These are phyloP conservation scores for Amphibalanus amphitrite DNA, from an alignment of 1,140 invertebrate genomes.

Conservation along the genomic window DNA sequence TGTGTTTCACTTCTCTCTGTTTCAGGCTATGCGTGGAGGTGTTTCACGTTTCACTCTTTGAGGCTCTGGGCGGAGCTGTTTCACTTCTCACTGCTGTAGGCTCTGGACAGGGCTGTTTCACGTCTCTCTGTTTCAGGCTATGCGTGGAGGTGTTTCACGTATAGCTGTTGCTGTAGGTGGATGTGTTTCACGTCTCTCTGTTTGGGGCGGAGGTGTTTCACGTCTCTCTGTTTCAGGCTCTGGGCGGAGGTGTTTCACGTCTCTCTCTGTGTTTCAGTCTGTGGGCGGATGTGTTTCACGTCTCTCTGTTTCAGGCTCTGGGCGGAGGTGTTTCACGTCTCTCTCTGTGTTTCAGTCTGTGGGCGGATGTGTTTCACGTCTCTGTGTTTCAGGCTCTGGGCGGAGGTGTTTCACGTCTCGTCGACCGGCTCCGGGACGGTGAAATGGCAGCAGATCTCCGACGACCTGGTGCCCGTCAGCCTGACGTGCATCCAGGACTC, in stretches of 20 bases:
- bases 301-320: conserved; percentile 70
- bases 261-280: conserved; percentile 50
- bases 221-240: too few relatives aligned
- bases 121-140: conserved; percentile 63
- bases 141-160: conserved; percentile 97
- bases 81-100: too few relatives aligned
- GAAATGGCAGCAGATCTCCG: conserved; percentile 93
- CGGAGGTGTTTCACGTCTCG: conserved; percentile 91
- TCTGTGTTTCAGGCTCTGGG: conserved; percentile 59
- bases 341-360: conserved; percentile 20
- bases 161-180: conserved; percentile 27
- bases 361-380: too few relatives aligned
- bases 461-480: conserved; percentile 92
- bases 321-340: conserved; percentile 95
- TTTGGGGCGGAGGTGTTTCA: conserved; percentile 88
- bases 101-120: conserved; percentile 96
- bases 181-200: neutral
- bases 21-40: conserved; percentile 89
- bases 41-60: conserved; percentile 91
- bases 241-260: too few relatives aligned
- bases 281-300: conserved; percentile 95
- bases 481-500: conserved; percentile 78
- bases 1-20: neutral
- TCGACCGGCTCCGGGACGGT: conserved; percentile 70
- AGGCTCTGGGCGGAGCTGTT: too few relatives aligned